Evolutionary conservation across 2,797 vertebrate genomes (phyloP).

Genomic region (Tapirus indicus): DNA sequence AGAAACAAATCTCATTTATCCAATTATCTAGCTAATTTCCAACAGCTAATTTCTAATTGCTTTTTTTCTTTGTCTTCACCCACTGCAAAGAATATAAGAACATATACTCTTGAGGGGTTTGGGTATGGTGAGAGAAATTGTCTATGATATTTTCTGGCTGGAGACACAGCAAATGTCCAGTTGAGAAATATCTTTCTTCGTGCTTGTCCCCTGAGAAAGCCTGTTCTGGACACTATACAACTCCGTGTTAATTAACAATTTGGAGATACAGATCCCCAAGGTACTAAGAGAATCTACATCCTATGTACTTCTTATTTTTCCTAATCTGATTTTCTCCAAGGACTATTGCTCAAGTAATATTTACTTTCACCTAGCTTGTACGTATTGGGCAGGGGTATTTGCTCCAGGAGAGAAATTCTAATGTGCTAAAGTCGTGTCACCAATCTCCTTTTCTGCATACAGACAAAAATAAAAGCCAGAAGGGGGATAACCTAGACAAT

Average conservation of each 20-base stretch:
- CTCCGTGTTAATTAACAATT: not conserved
- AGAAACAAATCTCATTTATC: not conserved
- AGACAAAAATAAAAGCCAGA: not conserved
- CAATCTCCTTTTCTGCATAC: not conserved
- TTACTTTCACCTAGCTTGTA: not conserved
- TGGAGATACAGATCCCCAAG: not conserved
- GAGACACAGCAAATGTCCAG: not conserved
- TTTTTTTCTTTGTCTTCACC: not conserved
- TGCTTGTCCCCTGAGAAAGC: not conserved
- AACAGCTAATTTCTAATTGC: not conserved
- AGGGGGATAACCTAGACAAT: not conserved
- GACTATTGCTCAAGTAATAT: not conserved
- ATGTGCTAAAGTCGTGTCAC: not conserved
- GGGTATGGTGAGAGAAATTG: not conserved
- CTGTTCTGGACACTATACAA: not conserved
- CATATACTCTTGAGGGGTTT: not conserved
- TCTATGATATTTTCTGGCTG: not conserved
- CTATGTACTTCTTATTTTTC: not conserved
- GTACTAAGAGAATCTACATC: not conserved
- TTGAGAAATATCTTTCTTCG: not conserved
- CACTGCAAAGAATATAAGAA: not conserved
- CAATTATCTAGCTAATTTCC: not conserved
- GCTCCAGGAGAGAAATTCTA: not conserved
- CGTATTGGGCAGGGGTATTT: not conserved
- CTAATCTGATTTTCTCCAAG: not conserved